A percentile compares a stretch with the other conserved stretches of the same genome.
Conservation (phyloP, 2,113 vertebrate species). For the Elgaria multicarinata region DNA sequence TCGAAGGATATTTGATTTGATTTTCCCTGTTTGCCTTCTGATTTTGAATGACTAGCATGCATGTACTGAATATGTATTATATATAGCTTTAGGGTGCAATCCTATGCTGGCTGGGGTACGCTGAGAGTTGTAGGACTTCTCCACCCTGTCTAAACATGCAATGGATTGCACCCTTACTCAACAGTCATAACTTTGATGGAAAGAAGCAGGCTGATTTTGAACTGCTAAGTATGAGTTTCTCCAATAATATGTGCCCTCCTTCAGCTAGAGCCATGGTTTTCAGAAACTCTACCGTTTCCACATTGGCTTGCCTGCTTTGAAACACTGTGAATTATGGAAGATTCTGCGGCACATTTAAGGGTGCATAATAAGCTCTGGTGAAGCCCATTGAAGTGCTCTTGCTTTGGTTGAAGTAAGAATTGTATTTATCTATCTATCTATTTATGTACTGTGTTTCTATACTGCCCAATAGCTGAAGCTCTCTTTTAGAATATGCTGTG, state of each 20-base stretch:
- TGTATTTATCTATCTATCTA: no score
- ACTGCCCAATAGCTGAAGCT: no score
- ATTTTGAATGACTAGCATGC: constrained; percentile 48
- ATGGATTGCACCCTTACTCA: background rate
- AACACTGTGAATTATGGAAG: background rate
- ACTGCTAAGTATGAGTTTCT: background rate
- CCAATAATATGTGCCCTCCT: background rate
- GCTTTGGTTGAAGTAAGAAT: background rate
- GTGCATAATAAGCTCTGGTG: background rate
- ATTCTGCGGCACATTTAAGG: background rate
- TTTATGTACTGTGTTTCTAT: no score
- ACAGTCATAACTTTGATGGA: background rate
- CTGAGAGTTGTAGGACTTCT: no score
- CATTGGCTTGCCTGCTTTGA: background rate
- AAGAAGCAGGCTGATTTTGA: background rate
- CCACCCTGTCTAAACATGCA: no score
- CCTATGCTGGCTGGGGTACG: no score
- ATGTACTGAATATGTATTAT: background rate
- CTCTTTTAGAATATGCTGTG: background rate
- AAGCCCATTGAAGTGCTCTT: background rate
- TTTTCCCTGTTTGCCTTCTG: constrained; percentile 36
- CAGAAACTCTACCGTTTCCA: background rate
- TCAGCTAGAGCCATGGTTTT: background rate
- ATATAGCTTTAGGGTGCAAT: background rate
- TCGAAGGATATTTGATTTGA: constrained; percentile 52